These are phyloP conservation scores for Potamilus streckersoni DNA, from an alignment of 1,140 invertebrate genomes.

Conservation along the genomic window DNA sequence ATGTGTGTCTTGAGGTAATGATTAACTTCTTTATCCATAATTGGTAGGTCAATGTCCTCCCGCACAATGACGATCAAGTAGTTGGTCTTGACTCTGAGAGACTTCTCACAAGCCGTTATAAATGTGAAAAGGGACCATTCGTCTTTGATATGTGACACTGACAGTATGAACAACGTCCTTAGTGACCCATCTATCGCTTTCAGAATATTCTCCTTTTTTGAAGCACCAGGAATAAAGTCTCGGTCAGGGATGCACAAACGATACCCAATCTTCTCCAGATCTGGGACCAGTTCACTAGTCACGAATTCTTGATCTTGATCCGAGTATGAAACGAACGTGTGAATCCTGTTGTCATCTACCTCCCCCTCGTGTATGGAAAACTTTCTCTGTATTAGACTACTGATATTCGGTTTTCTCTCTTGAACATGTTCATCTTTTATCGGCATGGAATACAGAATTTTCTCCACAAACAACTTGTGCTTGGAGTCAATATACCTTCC, in stretches of 20 bases:
- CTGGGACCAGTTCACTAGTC: constrained; percentile 31
- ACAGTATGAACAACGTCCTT: constrained; percentile 43
- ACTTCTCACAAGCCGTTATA: constrained; percentile 42
- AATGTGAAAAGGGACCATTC: constrained; percentile 53
- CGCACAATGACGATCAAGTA: constrained; percentile 37
- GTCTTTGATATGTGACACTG: constrained; percentile 31
- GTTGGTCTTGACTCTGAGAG: constrained; percentile 36
- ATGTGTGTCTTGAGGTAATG: constrained; percentile 41
- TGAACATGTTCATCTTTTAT: neutral
- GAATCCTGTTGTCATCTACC: neutral
- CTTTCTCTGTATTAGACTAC: too few relatives aligned
- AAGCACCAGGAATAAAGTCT: constrained; percentile 44
- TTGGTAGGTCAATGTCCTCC: constrained; percentile 15
- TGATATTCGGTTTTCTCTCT: too few relatives aligned
- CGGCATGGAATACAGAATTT: constrained; percentile 39
- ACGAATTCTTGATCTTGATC: constrained; percentile 39
- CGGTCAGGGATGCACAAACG: constrained; percentile 40
- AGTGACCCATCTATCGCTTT: constrained; percentile 35
- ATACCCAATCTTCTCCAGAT: constrained; percentile 36
- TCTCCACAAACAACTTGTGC: constrained; percentile 33
- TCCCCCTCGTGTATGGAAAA: too few relatives aligned
- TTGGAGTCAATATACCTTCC: constrained; percentile 34
- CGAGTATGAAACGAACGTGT: constrained; percentile 43
- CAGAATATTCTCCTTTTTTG: constrained; percentile 52
- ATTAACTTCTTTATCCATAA: constrained; percentile 36